phyloP scores from a whole-genome alignment of 2,113 vertebrate species.

The Trematomus loennbergii region DNA sequence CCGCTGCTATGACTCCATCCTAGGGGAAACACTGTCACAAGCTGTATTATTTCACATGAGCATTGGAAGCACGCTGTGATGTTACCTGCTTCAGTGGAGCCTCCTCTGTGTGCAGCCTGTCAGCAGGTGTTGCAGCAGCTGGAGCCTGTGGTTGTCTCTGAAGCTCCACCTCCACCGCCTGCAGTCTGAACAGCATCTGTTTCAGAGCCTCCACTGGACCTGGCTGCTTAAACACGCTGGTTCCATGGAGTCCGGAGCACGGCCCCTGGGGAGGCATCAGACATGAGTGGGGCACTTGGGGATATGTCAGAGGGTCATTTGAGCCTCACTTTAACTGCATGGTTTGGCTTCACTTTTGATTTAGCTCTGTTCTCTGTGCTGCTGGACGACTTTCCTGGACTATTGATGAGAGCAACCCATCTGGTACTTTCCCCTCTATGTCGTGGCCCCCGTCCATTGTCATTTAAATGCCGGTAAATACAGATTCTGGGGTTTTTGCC shows the following conservation, averaged over 20 bases:
- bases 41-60: not conserved
- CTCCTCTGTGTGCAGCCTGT: not conserved
- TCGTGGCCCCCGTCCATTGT: no score
- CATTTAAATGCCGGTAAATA: no score
- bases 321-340: no score
- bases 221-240: conserved; percentile 45
- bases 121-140: not conserved
- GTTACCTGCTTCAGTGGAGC: conserved; percentile 23
- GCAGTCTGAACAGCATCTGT: conserved; percentile 76
- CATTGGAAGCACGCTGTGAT: not conserved
- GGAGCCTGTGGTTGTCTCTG: conserved; percentile 16
- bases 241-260: not conserved
- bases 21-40: no score
- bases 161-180: conserved; percentile 71
- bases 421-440: no score
- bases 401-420: no score
- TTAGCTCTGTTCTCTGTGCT: no score
- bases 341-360: no score
- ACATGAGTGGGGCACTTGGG: not conserved
- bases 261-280: not conserved
- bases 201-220: conserved; percentile 75
- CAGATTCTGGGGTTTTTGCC: no score
- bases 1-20: no score
- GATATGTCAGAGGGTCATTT: not conserved
- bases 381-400: no score